These are phyloP conservation scores for Masticophis lateralis DNA, from an alignment of 2,797 vertebrate genomes.

Conservation along the genomic window DNA sequence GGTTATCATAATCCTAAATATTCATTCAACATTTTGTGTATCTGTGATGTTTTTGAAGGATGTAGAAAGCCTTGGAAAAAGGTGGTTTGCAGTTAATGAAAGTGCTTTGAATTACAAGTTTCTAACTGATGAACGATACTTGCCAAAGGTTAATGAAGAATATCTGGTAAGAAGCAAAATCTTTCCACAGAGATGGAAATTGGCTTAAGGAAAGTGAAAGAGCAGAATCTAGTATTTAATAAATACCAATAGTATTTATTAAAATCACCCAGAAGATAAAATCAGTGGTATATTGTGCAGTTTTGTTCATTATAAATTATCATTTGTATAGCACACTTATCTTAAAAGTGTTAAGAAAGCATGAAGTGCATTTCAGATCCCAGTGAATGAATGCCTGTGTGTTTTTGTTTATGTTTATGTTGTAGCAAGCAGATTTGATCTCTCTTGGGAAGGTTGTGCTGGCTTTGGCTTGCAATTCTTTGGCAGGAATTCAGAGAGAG, in stretches of 20 bases:
- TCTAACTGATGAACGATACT: neutral
- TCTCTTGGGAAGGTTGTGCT: constrained; percentile 98
- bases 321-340: neutral
- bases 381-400: constrained; percentile 8
- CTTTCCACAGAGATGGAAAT: neutral
- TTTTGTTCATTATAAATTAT: neutral
- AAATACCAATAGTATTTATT: neutral
- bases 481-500: constrained; percentile 98
- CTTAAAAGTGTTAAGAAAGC: neutral
- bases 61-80: neutral
- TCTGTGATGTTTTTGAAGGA: neutral
- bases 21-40: neutral
- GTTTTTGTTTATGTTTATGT: constrained; percentile 49
- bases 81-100: neutral
- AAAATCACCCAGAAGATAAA: neutral
- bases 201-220: neutral
- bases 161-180: neutral
- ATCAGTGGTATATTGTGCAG: neutral
- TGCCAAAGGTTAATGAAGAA: neutral
- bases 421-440: constrained; percentile 97
- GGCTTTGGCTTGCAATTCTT: constrained; percentile 97
- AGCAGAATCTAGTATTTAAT: neutral
- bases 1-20: neutral
- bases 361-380: neutral
- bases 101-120: neutral